These are phyloP conservation scores for Rhyacichthys aspro DNA, from an alignment of 2,797 vertebrate genomes.

Conservation along the genomic window DNA sequence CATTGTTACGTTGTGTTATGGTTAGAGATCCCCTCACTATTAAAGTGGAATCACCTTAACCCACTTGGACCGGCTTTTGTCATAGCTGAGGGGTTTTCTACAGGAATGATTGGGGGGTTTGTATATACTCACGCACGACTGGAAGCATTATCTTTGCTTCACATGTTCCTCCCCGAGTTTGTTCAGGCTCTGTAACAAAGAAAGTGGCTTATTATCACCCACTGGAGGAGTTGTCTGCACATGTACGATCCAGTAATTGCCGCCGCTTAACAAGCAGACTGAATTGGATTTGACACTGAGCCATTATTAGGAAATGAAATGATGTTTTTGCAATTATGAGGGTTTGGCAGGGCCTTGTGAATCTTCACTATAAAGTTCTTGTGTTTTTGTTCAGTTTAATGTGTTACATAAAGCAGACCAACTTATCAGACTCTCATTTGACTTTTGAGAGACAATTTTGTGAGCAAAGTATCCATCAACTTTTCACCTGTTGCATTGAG, in stretches of 20 bases:
- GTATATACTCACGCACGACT: conserved; percentile 71
- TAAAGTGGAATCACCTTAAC: conserved; percentile 72
- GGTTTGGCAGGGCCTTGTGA: conserved; percentile 66
- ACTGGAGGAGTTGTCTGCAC: conserved; percentile 77
- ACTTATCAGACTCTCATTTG: neutral
- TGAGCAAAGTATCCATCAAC: no score
- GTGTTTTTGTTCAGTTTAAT: no score
- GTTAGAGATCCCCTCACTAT: conserved; percentile 51
- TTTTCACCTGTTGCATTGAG: no score
- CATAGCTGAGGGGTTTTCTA: conserved; percentile 70
- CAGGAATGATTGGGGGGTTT: conserved; percentile 69
- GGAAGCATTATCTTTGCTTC: conserved; percentile 74
- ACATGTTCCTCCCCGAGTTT: conserved; percentile 65
- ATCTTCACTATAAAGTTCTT: conserved; percentile 43
- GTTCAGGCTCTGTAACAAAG: conserved; percentile 80
- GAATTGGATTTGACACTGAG: conserved; percentile 77
- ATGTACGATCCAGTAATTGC: conserved; percentile 76
- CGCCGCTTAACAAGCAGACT: conserved; percentile 70
- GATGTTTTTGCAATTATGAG: conserved; percentile 76
- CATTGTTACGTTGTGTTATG: conserved; percentile 50
- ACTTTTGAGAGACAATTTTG: neutral
- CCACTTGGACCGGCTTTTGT: conserved; percentile 65
- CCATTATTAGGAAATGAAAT: conserved; percentile 78
- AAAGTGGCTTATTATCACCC: conserved; percentile 80
- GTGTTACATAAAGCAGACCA: neutral